Evolutionary conservation across 1,140 invertebrate species (phyloP).

Genomic region (Parapsyche elsis): DNA sequence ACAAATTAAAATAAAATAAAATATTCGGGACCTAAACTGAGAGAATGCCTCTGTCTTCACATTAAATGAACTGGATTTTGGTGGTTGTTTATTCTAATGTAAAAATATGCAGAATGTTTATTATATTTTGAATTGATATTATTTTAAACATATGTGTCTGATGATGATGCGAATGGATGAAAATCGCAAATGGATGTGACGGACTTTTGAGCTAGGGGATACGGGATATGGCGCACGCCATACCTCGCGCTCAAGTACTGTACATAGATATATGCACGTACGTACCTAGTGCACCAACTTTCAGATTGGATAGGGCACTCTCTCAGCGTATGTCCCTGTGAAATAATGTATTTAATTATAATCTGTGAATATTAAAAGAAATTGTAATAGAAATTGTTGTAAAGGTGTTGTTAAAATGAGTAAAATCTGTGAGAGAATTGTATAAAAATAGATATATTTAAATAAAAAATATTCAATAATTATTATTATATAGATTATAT

Average conservation of each 20-base stretch:
- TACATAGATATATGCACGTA: constrained; percentile 18
- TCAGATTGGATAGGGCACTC: constrained; percentile 46
- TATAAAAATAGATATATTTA: constrained; percentile 43
- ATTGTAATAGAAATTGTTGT: constrained; percentile 28
- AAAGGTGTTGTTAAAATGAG: constrained; percentile 47
- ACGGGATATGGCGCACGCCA: constrained; percentile 14
- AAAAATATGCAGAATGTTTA: too few relatives aligned
- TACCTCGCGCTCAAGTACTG: constrained; percentile 3
- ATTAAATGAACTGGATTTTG: too few relatives aligned
- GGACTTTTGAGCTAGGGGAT: constrained; percentile 9
- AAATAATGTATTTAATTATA: constrained; percentile 41
- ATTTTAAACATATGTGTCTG: too few relatives aligned
- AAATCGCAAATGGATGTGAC: neutral
- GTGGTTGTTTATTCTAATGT: too few relatives aligned
- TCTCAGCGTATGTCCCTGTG: constrained; percentile 40
- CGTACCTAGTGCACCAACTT: constrained; percentile 33
- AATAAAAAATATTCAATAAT: constrained; percentile 60
- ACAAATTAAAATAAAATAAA: constrained; percentile 12
- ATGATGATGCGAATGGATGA: constrained; percentile 20
- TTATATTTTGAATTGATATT: too few relatives aligned
- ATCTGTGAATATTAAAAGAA: constrained; percentile 40
- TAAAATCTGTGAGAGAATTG: constrained; percentile 46
- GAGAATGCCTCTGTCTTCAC: constrained; percentile 36
- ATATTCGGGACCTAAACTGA: constrained; percentile 38
- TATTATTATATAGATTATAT: constrained; percentile 66